phyloP scores from a whole-genome alignment of 2,113 vertebrate genomes.

The Melanotaenia duboulayi region DNA sequence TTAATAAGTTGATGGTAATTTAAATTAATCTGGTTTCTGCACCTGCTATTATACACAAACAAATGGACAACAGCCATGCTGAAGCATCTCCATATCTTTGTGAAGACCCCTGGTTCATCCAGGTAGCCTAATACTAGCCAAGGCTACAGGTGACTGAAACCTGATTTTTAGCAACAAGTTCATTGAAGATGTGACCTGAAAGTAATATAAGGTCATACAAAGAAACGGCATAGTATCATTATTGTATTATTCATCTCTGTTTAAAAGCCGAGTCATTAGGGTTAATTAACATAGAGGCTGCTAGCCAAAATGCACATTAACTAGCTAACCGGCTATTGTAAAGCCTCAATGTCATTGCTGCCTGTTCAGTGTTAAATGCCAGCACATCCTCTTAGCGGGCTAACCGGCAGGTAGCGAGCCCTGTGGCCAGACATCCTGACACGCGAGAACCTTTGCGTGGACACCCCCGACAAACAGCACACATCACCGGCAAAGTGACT shows the following conservation, averaged over 20 bases:
- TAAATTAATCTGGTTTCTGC: neutral
- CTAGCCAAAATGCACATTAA: neutral
- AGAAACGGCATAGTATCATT: neutral
- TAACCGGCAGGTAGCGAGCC: slow-evolving; percentile 42
- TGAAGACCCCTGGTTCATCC: neutral
- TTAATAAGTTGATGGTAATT: too few species aligned
- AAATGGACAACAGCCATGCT: too few species aligned
- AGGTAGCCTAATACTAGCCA: slow-evolving; percentile 43
- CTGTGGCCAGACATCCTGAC: slow-evolving; percentile 1
- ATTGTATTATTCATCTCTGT: neutral
- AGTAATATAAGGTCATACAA: neutral
- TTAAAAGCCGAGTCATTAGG: neutral
- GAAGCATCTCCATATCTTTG: neutral
- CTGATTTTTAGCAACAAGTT: slow-evolving; percentile 2
- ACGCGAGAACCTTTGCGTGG: neutral
- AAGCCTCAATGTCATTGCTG: slow-evolving; percentile 64
- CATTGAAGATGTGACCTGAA: neutral
- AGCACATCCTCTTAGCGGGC: slow-evolving; percentile 63
- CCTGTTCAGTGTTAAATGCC: slow-evolving; percentile 45
- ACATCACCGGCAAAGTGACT: neutral
- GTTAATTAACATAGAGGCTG: neutral
- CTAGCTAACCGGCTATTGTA: slow-evolving; percentile 30
- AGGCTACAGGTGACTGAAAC: slow-evolving; percentile 38
- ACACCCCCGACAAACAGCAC: slow-evolving; percentile 7
- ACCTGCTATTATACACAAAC: neutral